phyloP scores from a whole-genome alignment of 2,113 vertebrate genomes.

The Bucco capensis region DNA sequence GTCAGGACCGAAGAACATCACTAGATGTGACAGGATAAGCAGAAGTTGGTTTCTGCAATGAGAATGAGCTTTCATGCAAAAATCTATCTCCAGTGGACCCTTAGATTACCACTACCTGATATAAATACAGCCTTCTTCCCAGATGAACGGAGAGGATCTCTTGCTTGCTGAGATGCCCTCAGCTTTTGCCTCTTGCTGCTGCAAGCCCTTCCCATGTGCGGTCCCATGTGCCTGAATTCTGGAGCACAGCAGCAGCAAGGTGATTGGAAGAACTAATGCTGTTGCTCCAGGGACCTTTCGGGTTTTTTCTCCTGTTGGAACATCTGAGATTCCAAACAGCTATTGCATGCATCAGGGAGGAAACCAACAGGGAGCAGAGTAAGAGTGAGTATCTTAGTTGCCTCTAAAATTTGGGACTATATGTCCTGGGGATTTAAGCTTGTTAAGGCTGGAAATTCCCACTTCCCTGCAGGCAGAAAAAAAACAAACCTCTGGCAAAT shows the following conservation, averaged over 20 bases:
- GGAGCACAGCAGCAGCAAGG: neutral
- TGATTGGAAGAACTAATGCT: neutral
- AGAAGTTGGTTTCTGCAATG: neutral
- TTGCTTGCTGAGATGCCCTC: neutral
- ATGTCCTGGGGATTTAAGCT: constrained; percentile 52
- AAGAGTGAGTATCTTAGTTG: constrained; percentile 38
- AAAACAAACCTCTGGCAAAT: neutral
- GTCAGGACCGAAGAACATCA: neutral
- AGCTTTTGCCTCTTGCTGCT: neutral
- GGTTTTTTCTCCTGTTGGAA: neutral
- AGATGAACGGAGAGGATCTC: neutral
- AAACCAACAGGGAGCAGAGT: constrained; percentile 43
- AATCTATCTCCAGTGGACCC: neutral
- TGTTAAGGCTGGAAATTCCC: constrained; percentile 54
- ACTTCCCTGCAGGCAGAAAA: neutral
- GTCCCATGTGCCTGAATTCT: neutral
- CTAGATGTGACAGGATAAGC: neutral
- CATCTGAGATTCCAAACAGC: constrained; percentile 26
- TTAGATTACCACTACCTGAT: neutral
- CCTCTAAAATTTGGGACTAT: constrained; percentile 42
- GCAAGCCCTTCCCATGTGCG: neutral
- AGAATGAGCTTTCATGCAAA: neutral
- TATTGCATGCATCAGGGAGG: constrained; percentile 33
- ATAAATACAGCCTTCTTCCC: neutral
- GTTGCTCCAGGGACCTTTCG: constrained; percentile 13